Evolutionary conservation across 1,140 invertebrate species (phyloP).

Genomic region (Muscidifurax raptorellus): DNA sequence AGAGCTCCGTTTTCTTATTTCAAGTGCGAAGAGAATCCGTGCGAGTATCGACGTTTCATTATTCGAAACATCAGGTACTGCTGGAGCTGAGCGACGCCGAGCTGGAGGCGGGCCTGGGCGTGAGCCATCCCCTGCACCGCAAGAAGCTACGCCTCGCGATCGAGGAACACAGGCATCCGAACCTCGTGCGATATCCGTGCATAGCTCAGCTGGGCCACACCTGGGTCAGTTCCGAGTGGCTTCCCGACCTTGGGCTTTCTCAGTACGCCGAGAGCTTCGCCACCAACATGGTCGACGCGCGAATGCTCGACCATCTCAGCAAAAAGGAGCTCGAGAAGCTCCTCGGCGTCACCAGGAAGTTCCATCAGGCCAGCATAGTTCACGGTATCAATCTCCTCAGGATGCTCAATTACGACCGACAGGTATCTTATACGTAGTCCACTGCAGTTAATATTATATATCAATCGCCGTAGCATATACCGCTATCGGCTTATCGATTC

Average conservation of each 20-base stretch:
- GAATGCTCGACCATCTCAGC: constrained; percentile 92
- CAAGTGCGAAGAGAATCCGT: no score
- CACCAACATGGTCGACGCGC: constrained; percentile 92
- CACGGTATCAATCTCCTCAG: constrained; percentile 93
- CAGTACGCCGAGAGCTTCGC: constrained; percentile 92
- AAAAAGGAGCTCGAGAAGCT: constrained; percentile 96
- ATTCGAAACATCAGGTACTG: constrained; percentile 81
- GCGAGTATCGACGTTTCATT: not conserved
- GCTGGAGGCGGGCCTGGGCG: constrained; percentile 89
- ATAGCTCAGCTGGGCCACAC: constrained; percentile 91
- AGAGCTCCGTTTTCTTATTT: not conserved
- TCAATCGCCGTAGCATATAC: no score
- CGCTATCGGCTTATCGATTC: no score
- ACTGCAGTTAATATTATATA: no score
- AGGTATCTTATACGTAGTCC: constrained; percentile 76
- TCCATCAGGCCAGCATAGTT: constrained; percentile 94
- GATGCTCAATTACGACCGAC: constrained; percentile 94
- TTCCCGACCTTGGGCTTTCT: constrained; percentile 91
- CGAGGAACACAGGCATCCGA: constrained; percentile 91
- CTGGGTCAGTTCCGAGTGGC: constrained; percentile 94
- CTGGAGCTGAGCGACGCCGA: constrained; percentile 92
- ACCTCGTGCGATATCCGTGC: constrained; percentile 89
- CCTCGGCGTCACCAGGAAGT: constrained; percentile 91
- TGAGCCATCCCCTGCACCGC: constrained; percentile 92
- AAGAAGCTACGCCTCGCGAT: constrained; percentile 95